Evolutionary conservation across 2,888 invertebrate genomes (phyloP).

Genomic region (Hipparchia sbordonii): DNA sequence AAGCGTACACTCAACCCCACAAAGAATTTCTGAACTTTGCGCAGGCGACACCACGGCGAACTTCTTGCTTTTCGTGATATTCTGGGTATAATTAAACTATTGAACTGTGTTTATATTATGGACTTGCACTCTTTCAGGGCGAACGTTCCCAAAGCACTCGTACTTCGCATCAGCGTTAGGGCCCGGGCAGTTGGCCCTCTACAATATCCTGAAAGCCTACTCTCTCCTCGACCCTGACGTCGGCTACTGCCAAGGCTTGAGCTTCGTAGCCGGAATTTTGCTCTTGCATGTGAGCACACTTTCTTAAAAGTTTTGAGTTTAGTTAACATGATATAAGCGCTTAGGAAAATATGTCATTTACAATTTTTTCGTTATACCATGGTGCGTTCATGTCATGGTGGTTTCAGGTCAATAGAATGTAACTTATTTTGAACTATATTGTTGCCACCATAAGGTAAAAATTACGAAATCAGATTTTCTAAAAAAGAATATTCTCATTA

Average conservation of each 20-base stretch:
- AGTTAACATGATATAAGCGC: no score
- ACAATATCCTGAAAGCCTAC: constrained; percentile 97
- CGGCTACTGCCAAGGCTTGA: constrained; percentile 98
- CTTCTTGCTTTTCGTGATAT: not conserved
- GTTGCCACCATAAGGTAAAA: no score
- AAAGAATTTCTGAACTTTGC: no score
- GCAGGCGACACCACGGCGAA: no score
- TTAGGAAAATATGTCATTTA: no score
- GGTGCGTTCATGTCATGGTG: no score
- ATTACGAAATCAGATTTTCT: no score
- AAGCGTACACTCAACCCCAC: no score
- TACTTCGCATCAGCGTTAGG: constrained; percentile 96
- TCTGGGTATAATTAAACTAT: not conserved
- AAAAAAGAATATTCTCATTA: no score
- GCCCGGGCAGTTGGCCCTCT: constrained; percentile 95
- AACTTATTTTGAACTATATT: no score
- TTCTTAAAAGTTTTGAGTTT: not conserved
- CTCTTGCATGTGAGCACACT: constrained; percentile 91
- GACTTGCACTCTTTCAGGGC: constrained; percentile 70
- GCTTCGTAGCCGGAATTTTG: constrained; percentile 97
- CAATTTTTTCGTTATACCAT: no score
- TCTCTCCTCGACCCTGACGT: constrained; percentile 96
- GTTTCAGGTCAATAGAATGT: no score
- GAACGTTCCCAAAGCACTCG: constrained; percentile 97
- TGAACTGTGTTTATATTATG: not conserved